A percentile compares a stretch with the other conserved stretches of the same genome.
These are phyloP conservation scores for Parazoanthus darwini DNA, from an alignment of 92 coral and sea anemone species.

Conservation along the genomic window DNA sequence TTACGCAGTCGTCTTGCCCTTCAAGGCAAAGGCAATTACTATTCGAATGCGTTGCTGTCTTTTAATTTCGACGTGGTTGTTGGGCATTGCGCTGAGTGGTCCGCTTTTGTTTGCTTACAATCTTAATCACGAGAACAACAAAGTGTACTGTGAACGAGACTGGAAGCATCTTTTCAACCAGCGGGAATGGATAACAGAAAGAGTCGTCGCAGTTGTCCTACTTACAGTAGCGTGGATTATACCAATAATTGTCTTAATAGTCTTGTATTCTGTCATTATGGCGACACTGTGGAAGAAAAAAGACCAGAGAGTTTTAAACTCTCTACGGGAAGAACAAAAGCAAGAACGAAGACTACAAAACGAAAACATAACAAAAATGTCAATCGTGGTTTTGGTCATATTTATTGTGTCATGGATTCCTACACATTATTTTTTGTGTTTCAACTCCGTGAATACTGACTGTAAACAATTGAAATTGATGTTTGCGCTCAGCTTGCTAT, in stretches of 20 bases:
- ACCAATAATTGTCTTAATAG: no score
- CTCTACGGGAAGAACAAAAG: not conserved
- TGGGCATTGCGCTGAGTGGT: not conserved
- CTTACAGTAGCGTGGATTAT: no score
- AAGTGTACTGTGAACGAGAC: not conserved
- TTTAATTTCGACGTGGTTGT: not conserved
- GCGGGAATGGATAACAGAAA: no score
- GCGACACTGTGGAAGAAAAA: not conserved
- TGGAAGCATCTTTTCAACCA: no score
- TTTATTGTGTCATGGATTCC: not conserved
- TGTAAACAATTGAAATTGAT: not conserved
- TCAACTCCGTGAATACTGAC: no score
- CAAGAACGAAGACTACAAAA: not conserved
- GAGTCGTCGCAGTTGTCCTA: no score
- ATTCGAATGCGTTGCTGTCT: not conserved
- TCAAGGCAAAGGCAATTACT: not conserved
- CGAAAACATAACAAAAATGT: not conserved
- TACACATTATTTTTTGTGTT: no score
- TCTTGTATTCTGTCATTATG: no score
- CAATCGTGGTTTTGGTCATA: not conserved
- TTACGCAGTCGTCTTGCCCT: not conserved
- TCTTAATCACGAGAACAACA: not conserved
- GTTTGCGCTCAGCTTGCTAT: no score
- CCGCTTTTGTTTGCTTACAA: not conserved
- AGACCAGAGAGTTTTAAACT: not conserved